Evolutionary conservation across 2,888 invertebrate genomes (phyloP), one percentile per base, ranked within the genome.

Genomic region (Platerodrilus igneus): DNA sequence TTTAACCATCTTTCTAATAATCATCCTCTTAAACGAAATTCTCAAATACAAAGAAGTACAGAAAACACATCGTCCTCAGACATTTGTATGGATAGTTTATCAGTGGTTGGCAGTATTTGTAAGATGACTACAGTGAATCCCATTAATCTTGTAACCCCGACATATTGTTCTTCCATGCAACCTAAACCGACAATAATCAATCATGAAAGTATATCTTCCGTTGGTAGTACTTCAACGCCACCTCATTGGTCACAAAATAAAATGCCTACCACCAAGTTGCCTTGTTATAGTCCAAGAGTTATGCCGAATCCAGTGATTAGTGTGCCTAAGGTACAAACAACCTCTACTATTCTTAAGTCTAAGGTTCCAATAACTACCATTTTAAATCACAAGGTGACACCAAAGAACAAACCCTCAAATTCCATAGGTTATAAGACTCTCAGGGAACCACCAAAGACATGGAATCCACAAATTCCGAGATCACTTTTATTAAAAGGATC

Each of bases 381-480:
- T 37, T 14, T 44, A 21, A 57, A 37, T 45, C 28, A 54, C 18
- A 48, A 44, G 47, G 51, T 38, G 16, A 42, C 28, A 27, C 32
- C 7, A 52, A 65, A 64, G 40, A 45, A 52, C 3, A 67, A 66
- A 53, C 52, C 63, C 3, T 59, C 53, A 34, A 55, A 68, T 13
- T 63, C 72, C 1, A 62, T 70, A 4, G 73, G 74, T 1, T 78
- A 78, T 52, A 79, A 77, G 52, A 78, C 78, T 1, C 59, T 77
- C 6, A 67, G 76, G 11, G 73, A 74, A 51, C 76, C 78, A 0
- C 76, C 78, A 0, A 77, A 75, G 55, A 71, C 72, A 9, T 78
- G 78, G 78, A 78, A 78, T 58, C 77, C 77, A 2, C 76, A 74
- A 25, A 64, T 77, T 20, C 70, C 76, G 2, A 68, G 73, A 43